Base-by-base conservation (phyloP, 2,797 vertebrate species). In the Cottoperca gobio region DNA sequence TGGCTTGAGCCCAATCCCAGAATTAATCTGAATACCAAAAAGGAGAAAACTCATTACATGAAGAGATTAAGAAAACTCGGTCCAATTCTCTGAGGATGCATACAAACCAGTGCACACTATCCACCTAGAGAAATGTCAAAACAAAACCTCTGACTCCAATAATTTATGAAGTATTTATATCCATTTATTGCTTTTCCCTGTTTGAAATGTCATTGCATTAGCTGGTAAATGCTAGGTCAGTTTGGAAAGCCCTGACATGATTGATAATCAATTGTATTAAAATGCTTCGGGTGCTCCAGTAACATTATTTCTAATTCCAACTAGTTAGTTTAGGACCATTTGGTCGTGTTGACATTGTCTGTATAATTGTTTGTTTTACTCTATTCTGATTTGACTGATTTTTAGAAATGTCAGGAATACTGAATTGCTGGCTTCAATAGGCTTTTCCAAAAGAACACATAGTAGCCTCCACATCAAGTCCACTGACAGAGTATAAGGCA, bases 1-100 rank as follows among this genome's bases (percentile, higher is more conserved):
- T 92, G 95, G 90, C 95, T 94, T 94, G 92, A 93, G 91, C 85
- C 87, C 95, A 96, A 96, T 96, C 95, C 94, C 92, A 63, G 93
- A 95, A 96, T 96, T 97, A 97, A 98, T 97, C 96, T 96, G 92
- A 95, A 92, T 89, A 91, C 93, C 90, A 91, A 93, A 94, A 86
- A 82, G 86, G 58, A 90, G 73, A 89, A 92, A 93, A 91, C 93
- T 93, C 95, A 93, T 96, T 96, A 96, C 95, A 95, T 94, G 93
- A 81, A 83, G 85, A 94, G 95, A 96, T 96, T 96, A 96, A 91
- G 76, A 92, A 94, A 95, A 93, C 91, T 91, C 50, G 75, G 86
- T 91, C 89, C 83, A 92, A 82, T 86, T 92, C 87, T 90, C 86
- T 83, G 78, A 77, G 79, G 86, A 82, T 73, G 69, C 85, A 76